Evolutionary conservation across 1,140 invertebrate species (phyloP), one percentile per base, ranked within the genome.

Genomic region (Matsumurasca onukii): DNA sequence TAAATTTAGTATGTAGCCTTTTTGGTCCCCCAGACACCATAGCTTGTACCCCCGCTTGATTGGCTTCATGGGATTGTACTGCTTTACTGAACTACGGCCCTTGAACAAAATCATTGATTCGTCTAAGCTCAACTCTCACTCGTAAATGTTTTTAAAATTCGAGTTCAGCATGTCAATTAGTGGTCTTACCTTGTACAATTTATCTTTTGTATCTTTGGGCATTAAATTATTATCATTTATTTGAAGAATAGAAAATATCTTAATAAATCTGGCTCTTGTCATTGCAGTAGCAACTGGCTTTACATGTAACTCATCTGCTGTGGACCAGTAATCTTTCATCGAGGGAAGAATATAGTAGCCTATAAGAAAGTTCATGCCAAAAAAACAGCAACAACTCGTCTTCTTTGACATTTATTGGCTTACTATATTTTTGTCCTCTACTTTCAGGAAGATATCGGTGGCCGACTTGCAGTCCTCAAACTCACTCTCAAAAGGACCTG

Each of bases 71-170:
- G 39, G 39, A n/a, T 45, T 45, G n/a, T 45, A 45, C 39, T 45
- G 39, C n/a, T 45, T 45, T n/a, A 45, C 9, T 9, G 39, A 12
- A n/a, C 9, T 12, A n/a, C 39, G 39, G 20, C 71, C 69, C 49
- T 70, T 72, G 49, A 70, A 72, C 17, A 31, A 31, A 25, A 70
- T 67, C 49, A 70, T 72, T 27, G 64, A 67, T 48, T 72, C 71
- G 61, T 72, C 65, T 17, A 70, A 31, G 9, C 51, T 62, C 3
- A 70, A 20, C 45, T 67, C 59, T 22, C 57, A 31, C 3, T 57
- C n/a, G 25, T 70, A 72, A 13, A 59, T 3, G n/a, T 31, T 31
- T 34, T 27, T 34, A 59, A 71, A 71, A 31, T 31, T 31, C n/a
- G 34, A 20, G 45, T 65, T 65, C 13, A 65, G 31, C 20, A 22